Conservation (phyloP, 2,797 vertebrate species). For the Sebastes itinus region DNA sequence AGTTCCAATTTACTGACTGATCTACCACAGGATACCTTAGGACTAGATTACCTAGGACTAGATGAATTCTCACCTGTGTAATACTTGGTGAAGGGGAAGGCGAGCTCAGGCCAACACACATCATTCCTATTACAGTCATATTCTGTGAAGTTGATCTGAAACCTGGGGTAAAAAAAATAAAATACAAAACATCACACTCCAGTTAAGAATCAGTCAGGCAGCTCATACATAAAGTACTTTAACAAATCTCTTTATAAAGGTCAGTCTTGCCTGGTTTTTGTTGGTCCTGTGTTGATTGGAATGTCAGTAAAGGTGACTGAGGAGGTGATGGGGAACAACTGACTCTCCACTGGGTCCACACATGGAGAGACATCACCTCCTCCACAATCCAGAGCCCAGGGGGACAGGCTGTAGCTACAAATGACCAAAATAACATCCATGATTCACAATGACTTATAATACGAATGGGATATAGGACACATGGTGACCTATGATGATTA, state of each 20-base stretch:
- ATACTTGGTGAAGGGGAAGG: conserved; percentile 88
- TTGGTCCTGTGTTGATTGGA: conserved; percentile 75
- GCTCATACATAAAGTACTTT: neutral
- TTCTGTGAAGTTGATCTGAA: conserved; percentile 91
- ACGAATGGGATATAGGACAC: neutral
- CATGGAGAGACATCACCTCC: conserved; percentile 74
- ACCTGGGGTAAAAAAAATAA: conserved; percentile 75
- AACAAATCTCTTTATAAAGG: neutral
- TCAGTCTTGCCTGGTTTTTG: conserved; percentile 77
- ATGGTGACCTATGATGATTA: neutral
- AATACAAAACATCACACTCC: neutral
- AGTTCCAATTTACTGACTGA: neutral
- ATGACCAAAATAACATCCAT: neutral
- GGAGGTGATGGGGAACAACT: conserved; percentile 84
- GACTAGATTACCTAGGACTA: neutral
- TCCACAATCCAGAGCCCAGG: conserved; percentile 87
- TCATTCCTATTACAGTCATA: conserved; percentile 93
- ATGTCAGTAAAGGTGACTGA: conserved; percentile 89
- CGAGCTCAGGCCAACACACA: conserved; percentile 93
- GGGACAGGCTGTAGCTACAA: conserved; percentile 82
- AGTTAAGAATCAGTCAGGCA: conserved; percentile 12
- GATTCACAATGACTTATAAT: neutral
- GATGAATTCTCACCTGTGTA: conserved; percentile 86
- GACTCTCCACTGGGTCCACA: conserved; percentile 61
- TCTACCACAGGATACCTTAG: neutral